Evolutionary conservation across 2,888 invertebrate species (phyloP), one percentile per base, ranked within the genome.

Genomic region (Encarsia formosa): DNA sequence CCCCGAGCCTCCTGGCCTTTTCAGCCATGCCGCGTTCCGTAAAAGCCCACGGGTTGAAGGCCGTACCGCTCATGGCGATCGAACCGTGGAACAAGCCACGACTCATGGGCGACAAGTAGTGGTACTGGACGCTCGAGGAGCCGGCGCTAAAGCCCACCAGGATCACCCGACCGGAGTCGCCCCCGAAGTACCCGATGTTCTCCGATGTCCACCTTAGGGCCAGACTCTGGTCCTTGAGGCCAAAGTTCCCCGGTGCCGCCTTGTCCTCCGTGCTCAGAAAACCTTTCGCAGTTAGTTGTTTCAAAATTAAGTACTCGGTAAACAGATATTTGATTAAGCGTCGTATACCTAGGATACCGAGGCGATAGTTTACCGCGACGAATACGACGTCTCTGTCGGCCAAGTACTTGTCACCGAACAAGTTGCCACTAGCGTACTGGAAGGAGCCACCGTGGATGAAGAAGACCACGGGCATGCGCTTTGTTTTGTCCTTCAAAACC

Each of bases 161-260:
- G 11, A 22, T 37, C 0, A 49, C 20, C 9, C 19, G 16, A 4
- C 5, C 9, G 4, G 16, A 15, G 22, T 49, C 43, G 9, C 49
- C 49, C 2, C 31, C 31, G 16, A 49, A 49, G 5, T 13, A 15
- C 11, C 6, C n/a, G 4, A 42, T 37, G 18, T 49, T 43, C 4
- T 43, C 26, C 8, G 19, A 19, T 1, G 22, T 29, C 49, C 42
- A 49, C 3, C 13, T 22, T 13, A 49, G 18, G 1, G 49, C 49
- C 29, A 43, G 15, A 6, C 26, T 29, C 18, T 49, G 49, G 20
- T 49, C 49, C 11, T 49, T 49, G 13, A 49, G 15, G 5, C 49
- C 49, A n/a, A 49, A 9, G 23, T 49, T 49, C 2, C 49, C 49
- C 2, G 49, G 43, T 15, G 37, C n/a, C 5, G 16, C 18, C 3